Evolutionary conservation across 2,797 vertebrate genomes (phyloP), one percentile per base, ranked within the genome.

Genomic region (Phaenicophaeus curvirostris): DNA sequence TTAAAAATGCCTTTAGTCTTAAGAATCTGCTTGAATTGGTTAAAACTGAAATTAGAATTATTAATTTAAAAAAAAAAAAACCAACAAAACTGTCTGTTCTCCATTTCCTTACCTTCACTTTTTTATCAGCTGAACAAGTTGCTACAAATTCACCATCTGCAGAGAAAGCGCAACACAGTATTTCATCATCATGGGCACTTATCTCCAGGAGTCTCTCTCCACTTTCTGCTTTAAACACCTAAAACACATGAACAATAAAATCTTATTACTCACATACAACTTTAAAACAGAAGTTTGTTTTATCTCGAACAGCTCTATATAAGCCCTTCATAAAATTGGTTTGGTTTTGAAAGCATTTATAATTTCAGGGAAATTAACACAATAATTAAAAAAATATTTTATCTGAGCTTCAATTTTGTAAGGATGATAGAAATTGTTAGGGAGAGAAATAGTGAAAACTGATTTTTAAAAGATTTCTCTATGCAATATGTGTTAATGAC

Each of bases 111-210:
- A 99, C 99, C 98, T 99, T 99, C 37, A 99, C 98, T 97, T 98
- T 99, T 96, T 98, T 98, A 97, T 99, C 99, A 61, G 98, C 98
- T 25, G 99, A 99, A 95, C 99, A 99, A 82, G 99, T 99, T 89
- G 99, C 99, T 84, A 99, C 95, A 76, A 98, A 98, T 90, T 94
- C 97, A 90, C 98, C 98, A 58, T 99, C 99, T 13, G 98, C 97
- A 90, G 99, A 99, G 95, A 99, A 99, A 66, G 99, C 62, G 73
- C 99, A 99, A 88, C 99, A 99, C 81, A 99, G 98, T 58, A 99
- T 98, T 95, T 99, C 99, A 21, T 99, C 99, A 14, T 99, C 99
- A 3, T 99, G 99, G 85, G 98, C 99, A 61, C 94, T 96, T 87
- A 99, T 97, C 94, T 99, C 98, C 51, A 98, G 89, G 61, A 99